Conservation (phyloP, 53 echinoderm and acorn worm genomes). For the Hippasteria phrygiana region DNA sequence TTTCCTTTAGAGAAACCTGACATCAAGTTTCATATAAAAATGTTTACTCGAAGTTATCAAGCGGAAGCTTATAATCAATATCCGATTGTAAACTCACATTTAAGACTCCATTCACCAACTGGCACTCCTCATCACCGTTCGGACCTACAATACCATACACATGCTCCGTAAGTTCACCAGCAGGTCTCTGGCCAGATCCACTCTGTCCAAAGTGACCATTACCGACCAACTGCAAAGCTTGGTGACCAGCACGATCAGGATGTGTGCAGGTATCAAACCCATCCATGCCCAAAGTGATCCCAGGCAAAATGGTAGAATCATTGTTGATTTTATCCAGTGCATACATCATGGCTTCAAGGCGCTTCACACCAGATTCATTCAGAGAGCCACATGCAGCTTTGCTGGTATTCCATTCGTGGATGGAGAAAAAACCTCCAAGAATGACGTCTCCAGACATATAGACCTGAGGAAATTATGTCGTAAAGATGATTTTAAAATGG, state of each 20-base stretch:
- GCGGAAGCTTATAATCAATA: no score
- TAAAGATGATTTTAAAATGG: neutral
- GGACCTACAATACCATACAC: constrained; percentile 87
- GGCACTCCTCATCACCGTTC: constrained; percentile 73
- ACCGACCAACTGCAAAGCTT: constrained; percentile 69
- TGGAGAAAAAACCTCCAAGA: constrained; percentile 80
- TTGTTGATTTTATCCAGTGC: constrained; percentile 80
- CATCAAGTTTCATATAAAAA: no score
- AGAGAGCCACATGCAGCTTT: constrained; percentile 60
- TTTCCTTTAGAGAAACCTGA: no score
- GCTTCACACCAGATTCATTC: constrained; percentile 69
- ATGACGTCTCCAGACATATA: constrained; percentile 84
- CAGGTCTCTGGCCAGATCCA: constrained; percentile 76
- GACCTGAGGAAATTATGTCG: constrained; percentile 39
- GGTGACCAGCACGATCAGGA: constrained; percentile 68
- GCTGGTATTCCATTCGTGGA: constrained; percentile 64
- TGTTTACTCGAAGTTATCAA: no score
- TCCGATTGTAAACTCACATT: constrained; percentile 39
- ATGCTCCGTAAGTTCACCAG: constrained; percentile 60
- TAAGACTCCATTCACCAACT: constrained; percentile 23
- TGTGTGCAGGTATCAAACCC: constrained; percentile 79
- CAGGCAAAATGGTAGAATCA: constrained; percentile 67
- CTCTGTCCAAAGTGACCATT: constrained; percentile 74
- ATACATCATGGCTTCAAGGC: constrained; percentile 88
- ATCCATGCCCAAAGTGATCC: constrained; percentile 77